phyloP scores from a whole-genome alignment of 2,888 invertebrate genomes.

The Xanthostigma xanthostigma region DNA sequence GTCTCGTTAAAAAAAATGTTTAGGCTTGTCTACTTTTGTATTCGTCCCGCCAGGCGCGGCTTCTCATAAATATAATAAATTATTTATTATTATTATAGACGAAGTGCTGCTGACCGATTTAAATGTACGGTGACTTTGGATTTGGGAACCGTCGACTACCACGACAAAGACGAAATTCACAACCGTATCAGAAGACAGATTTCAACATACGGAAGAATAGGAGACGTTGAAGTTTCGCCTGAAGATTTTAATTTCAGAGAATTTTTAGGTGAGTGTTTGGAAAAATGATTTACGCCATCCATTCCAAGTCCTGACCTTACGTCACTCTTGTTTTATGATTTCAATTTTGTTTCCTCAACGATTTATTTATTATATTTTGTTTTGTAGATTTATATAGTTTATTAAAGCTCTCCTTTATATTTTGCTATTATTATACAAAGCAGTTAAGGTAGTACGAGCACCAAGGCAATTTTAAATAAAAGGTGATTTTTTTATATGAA shows the following conservation, averaged over 20 bases:
- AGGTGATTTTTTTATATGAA: too few species aligned
- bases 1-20: too few species aligned
- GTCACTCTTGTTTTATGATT: not conserved
- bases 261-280: conserved; percentile 33
- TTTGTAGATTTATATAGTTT: not conserved
- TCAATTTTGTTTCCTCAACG: not conserved
- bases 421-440: too few species aligned
- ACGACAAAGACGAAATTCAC: conserved; percentile 35
- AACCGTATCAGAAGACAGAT: conserved; percentile 42
- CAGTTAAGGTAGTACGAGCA: too few species aligned
- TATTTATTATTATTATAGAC: conserved; percentile 26
- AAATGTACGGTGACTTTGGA: conserved; percentile 51
- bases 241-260: conserved; percentile 44
- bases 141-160: conserved; percentile 42
- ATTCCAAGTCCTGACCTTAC: too few species aligned
- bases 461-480: too few species aligned
- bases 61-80: too few species aligned
- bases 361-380: not conserved
- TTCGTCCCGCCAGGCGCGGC: too few species aligned
- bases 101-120: conserved; percentile 39
- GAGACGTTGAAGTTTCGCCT: conserved; percentile 35
- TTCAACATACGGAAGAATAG: conserved; percentile 33
- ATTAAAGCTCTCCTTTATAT: too few species aligned
- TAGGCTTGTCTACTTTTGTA: too few species aligned
- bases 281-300: too few species aligned